Conservation (phyloP, 2,113 vertebrate genomes). For the Phalacrocorax aristotelis region DNA sequence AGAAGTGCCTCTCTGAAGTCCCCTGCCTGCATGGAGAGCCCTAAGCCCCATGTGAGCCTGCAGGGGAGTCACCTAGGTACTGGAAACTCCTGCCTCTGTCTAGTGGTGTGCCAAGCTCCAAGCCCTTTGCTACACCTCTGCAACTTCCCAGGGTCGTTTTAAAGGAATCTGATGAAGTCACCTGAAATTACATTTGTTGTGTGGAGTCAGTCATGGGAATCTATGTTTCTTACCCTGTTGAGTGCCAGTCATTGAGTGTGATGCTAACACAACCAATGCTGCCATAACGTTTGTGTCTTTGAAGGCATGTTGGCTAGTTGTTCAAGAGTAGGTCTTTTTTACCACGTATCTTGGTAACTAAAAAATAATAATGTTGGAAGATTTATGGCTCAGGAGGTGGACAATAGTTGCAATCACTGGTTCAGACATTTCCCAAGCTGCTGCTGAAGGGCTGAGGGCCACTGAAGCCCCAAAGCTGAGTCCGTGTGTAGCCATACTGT, state of each 20-base stretch:
- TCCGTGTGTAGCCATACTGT: background rate
- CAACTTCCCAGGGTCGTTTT: rapidly evolving
- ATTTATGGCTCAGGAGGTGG: background rate
- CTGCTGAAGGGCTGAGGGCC: background rate
- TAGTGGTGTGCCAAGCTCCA: background rate
- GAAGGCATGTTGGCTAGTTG: background rate
- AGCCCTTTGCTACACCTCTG: background rate
- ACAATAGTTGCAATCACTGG: background rate
- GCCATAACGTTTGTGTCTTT: background rate
- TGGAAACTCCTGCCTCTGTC: background rate
- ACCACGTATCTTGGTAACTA: background rate
- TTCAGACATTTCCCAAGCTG: background rate
- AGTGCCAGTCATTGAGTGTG: background rate
- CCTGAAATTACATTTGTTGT: background rate
- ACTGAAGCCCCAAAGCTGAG: background rate
- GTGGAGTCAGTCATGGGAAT: background rate
- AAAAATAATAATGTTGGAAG: background rate
- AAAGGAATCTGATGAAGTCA: background rate
- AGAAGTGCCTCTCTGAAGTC: background rate
- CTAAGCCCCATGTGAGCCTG: rapidly evolving
- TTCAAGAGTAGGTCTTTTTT: background rate
- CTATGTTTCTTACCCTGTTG: background rate
- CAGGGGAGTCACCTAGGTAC: background rate
- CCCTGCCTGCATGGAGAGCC: background rate
- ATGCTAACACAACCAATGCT: rapidly evolving